Evolutionary conservation across 2,888 invertebrate species (phyloP), one percentile per base, ranked within the genome.

Genomic region (Eilema depressum): DNA sequence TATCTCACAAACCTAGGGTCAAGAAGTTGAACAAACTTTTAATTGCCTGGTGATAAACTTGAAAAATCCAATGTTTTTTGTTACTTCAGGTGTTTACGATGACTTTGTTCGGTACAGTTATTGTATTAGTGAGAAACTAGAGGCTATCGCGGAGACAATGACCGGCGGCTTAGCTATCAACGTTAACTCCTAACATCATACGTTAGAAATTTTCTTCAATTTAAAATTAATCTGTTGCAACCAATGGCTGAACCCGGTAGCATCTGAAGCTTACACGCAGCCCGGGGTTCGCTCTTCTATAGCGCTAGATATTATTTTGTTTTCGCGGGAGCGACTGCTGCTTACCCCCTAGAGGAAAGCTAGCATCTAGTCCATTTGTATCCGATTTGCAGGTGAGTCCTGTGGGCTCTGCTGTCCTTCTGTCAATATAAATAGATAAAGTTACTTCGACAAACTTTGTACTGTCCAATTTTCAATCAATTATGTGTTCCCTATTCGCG

Each of bases 11-110:
- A 62, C 60, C 61, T 33, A 33, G 20, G 28, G 30, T 60, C 28
- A 56, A 37, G 28, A 71, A 57, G 71, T 68, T 71, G 61, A 71
- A 68, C 17, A 64, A 71, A 71, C 71, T 60, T n/a, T 60, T 68
- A 68, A 71, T 67, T 37, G 61, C 61, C 12, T 14, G 25, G n/a
- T 53, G 60, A 68, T 56, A 67, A 67, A 60, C 59, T 71, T 57
- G 66, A 63, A 64, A 61, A 56, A 64, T 64, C 60, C 26, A 66
- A 64, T 14, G 23, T 23, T 63, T 64, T 60, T 71, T 71, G 59
- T 59, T 67, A 67, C 41, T 71, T 60, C 30, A 28, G n/a, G 25
- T 37, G 26, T 59, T 69, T 63, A 63, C 68, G 62, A 37, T 63
- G 47, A 69, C 33, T 63, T 41, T 61, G 53, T 47, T 53, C 30